These are phyloP conservation scores for Astreopora myriophthalma DNA, from an alignment of 64 coral and sea anemone species.

Conservation along the genomic window DNA sequence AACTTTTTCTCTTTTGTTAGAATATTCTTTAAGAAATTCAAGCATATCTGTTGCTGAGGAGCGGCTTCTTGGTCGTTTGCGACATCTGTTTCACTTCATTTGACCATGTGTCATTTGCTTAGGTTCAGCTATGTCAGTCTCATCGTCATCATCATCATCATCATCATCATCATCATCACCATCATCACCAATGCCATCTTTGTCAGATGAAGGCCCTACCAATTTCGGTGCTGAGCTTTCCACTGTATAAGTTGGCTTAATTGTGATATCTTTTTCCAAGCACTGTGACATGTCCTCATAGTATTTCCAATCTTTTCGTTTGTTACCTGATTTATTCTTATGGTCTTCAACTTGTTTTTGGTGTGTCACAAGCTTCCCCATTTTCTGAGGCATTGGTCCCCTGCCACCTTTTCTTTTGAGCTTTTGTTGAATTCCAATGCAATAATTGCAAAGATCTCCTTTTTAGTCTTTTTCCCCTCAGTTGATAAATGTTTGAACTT, in stretches of 20 bases:
- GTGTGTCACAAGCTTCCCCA: slow-evolving; percentile 10
- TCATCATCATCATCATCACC: background rate
- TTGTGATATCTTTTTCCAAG: slow-evolving; percentile 1
- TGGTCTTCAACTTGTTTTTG: slow-evolving; percentile 26
- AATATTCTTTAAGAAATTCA: slow-evolving; percentile 43
- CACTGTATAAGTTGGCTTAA: slow-evolving; percentile 14
- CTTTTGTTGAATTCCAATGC: slow-evolving; percentile 49
- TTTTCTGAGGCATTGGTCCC: background rate
- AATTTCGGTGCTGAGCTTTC: slow-evolving; percentile 20
- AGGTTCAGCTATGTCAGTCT: too few relatives aligned
- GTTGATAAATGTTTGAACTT: slow-evolving; percentile 20
- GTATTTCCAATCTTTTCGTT: slow-evolving; percentile 4
- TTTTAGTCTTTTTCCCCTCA: slow-evolving; percentile 44
- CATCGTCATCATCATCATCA: too few relatives aligned
- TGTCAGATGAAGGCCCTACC: background rate
- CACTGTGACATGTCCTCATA: background rate
- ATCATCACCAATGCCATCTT: background rate
- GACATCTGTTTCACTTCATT: background rate
- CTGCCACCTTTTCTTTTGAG: slow-evolving; percentile 5
- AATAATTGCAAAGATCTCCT: slow-evolving; percentile 40
- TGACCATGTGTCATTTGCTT: background rate
- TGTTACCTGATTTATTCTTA: slow-evolving; percentile 7
- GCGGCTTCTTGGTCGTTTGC: background rate
- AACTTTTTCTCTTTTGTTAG: slow-evolving; percentile 51
- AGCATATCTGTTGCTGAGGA: slow-evolving; percentile 31